Evolutionary conservation across 2,888 invertebrate genomes (phyloP), one percentile per base, ranked within the genome.

Genomic region (Cyaniris semiargus): DNA sequence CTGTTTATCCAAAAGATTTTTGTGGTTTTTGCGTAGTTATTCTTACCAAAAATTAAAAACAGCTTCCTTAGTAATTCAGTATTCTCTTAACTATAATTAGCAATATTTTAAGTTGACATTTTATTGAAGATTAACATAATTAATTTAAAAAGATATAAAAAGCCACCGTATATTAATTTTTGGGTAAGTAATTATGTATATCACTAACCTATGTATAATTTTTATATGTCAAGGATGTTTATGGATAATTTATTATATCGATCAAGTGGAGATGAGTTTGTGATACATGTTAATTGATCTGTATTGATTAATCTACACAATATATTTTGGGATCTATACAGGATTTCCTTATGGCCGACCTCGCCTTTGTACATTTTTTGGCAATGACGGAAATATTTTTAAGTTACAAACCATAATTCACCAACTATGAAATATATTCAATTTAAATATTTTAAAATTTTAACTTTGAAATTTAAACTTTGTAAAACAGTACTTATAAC

Each of bases 101-200:
- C 44, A 1, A 48, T 72, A 72, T 71, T 72, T 76, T 34, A 56
- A 71, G 21, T 56, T 76, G 76, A 76, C 76, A 76, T 76, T 76
- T 71, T 38, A 76, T 76, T 44, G 56, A 56, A 27, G 34, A 76
- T 76, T 71, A 44, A 58, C 71, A 76, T 71, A 76, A 21, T 71
- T 76, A 76, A 71, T 76, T 38, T 58, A 38, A 44, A 58, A 44
- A 44, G 23, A 58, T 76, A 58, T 71, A 48, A 56, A 53, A 70
- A 70, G 34, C 53, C 72, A 31, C 18, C 53, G 18, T 23, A 23
- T 48, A 48, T 74, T 53, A 74, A 53, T 74, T 74, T 27, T 44
- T 74, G 7, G 48, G 15, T 44, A 44, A n/a, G n/a, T n/a, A n/a
- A n/a, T n/a, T n/a, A n/a, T n/a, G n/a, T n/a, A n/a, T n/a, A n/a